Base-by-base conservation (phyloP, 2,888 invertebrate genomes). In the Congeria kusceri region DNA sequence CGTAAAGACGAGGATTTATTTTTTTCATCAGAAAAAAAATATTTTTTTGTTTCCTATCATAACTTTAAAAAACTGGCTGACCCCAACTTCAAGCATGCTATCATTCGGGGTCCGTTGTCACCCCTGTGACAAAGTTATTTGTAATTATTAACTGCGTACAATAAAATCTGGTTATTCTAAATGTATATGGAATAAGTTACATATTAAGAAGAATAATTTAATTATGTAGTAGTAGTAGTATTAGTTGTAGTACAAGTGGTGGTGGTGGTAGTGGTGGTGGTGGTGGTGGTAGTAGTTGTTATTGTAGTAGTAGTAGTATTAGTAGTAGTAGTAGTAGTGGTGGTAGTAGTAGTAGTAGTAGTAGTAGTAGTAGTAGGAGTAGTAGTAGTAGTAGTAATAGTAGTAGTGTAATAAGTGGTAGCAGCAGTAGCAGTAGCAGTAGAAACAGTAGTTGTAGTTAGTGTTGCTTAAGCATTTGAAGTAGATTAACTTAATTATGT, bases 201-300 rank as follows among this genome's bases (percentile, higher is more conserved):
- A n/a, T n/a, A n/a, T n/a, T n/a, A n/a, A n/a, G n/a, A n/a, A n/a
- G n/a, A n/a, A n/a, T n/a, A n/a, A n/a, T n/a, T n/a, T n/a, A n/a
- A n/a, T n/a, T n/a, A n/a, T n/a, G n/a, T 49, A 20, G 7, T 49
- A 20, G 49, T 49, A 49, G 49, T 49, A 49, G 49, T 49, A 49
- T 5, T 9, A 49, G 49, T 9, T 9, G 49, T 15, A 49, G 49
- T 9, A 49, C 7, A 9, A 9, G 49, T 49, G 15, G 18, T 49
- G 15, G 49, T 49, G 15, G 49, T 15, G 15, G 18, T 49, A 49
- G 49, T 49, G 15, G 49, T 49, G 15, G 49, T 49, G 15, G 49
- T 49, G 15, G 18, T 49, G 15, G 49, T 9, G 15, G 49, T 49
- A 49, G 46, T 44, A 44, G 46, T 44, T 13, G n/a, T n/a, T n/a